Evolutionary conservation across 2,113 vertebrate genomes (phyloP).

Genomic region (Uria lomvia): DNA sequence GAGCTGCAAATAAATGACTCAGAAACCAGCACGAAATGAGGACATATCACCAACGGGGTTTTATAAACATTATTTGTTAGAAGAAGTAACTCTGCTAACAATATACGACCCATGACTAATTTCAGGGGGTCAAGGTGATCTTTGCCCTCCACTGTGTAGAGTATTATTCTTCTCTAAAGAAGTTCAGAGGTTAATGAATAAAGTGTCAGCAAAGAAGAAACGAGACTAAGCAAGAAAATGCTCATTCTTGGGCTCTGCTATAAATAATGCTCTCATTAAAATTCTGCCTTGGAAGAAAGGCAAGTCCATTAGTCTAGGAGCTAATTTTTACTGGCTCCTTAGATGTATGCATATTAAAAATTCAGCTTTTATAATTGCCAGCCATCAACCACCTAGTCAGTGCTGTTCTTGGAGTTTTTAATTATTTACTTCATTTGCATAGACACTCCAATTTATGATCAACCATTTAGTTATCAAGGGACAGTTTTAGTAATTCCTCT

Average conservation of each 20-base stretch:
- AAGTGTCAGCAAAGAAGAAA: constrained; percentile 70
- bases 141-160: constrained; percentile 60
- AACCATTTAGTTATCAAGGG: constrained; percentile 75
- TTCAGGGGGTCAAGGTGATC: constrained; percentile 62
- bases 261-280: constrained; percentile 83
- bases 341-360: constrained; percentile 81
- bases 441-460: constrained; percentile 80
- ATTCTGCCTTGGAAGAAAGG: constrained; percentile 78
- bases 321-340: constrained; percentile 81
- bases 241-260: constrained; percentile 67
- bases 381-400: constrained; percentile 81
- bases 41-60: not conserved
- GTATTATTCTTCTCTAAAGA: constrained; percentile 62
- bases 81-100: constrained; percentile 13
- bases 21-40: constrained; percentile 32
- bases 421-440: constrained; percentile 86
- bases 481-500: constrained; percentile 74
- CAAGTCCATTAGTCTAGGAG: constrained; percentile 80
- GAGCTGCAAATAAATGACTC: constrained; percentile 34
- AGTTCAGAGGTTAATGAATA: constrained; percentile 75
- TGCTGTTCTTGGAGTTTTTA: constrained; percentile 79
- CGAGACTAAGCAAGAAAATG: constrained; percentile 67
- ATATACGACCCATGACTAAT: constrained; percentile 53
- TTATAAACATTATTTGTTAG: constrained; percentile 48
- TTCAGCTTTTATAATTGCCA: constrained; percentile 82